Base-by-base conservation (phyloP, 1,140 invertebrate genomes). In the Drosophila tani region DNA sequence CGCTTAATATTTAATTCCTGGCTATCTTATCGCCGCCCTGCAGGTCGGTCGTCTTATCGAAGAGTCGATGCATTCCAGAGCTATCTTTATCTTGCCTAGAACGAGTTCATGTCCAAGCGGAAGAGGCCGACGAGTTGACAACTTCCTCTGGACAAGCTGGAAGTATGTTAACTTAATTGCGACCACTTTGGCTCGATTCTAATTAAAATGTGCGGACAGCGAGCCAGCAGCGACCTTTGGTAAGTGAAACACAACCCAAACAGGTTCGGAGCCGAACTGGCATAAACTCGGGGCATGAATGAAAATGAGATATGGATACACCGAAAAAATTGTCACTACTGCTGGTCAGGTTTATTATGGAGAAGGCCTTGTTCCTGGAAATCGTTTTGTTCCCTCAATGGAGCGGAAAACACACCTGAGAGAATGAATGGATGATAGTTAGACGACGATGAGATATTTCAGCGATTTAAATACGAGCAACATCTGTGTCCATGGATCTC, bases 201-300 rank as follows among this genome's bases (percentile, higher is more conserved):
- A 69, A 84, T 84, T 73, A 84, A 77, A 68, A 75, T 76, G 70
- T 68, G 45, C 62, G 41, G 56, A 79, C 60, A 47, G 70, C 21
- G 47, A 29, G 62, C 29, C 29, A 32, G 29, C 29, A 32, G 38
- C 32, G 55, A 74, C 79, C 53, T 75, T 41, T 41, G 35, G 40
- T 50, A 43, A 17, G 49, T 57, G 38, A 45, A 45, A 41, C 24
- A 62, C 27, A 40, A 55, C 56, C 49, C 45, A 82, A 82, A 82
- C 75, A 49, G 81, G 70, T 83, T 83, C n/a, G n/a, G n/a, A n/a
- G n/a, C n/a, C n/a, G n/a, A n/a, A n/a, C n/a, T n/a, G n/a, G n/a
- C n/a, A n/a, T n/a, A n/a, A n/a, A n/a, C n/a, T 79, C 43, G 58
- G 19, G 58, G 46, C 75, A 86, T 87, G 83, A 86, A 86, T 86